Percentiles rank a stretch among this genome's conserved stretches.
These are phyloP conservation scores for Rhynchomys soricoides DNA, from an alignment of 2,113 vertebrate species.

Conservation along the genomic window DNA sequence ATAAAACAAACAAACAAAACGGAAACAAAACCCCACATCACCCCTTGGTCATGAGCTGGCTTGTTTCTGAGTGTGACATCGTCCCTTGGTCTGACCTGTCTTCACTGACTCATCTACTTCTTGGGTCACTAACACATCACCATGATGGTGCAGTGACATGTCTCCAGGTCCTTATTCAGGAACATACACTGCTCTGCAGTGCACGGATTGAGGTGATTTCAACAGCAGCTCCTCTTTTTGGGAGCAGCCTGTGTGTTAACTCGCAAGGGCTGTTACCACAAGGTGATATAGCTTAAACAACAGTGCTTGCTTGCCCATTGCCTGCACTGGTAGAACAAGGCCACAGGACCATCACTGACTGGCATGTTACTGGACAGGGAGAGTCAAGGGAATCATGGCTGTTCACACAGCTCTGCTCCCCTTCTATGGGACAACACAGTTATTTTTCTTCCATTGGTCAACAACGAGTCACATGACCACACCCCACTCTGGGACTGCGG, in stretches of 20 bases:
- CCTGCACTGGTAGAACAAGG: neutral
- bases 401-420: too few species aligned
- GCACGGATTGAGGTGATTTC: neutral
- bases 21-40: too few species aligned
- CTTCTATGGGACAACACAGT: neutral
- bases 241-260: too few species aligned
- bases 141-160: fast-evolving
- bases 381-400: neutral
- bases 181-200: neutral
- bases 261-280: fast-evolving
- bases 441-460: neutral
- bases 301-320: neutral
- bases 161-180: neutral
- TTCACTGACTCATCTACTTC: fast-evolving
- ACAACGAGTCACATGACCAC: neutral
- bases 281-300: too few species aligned
- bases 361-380: fast-evolving
- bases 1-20: too few species aligned
- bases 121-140: neutral
- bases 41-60: fast-evolving
- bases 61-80: neutral
- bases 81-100: too few species aligned
- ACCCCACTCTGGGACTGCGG: too few species aligned
- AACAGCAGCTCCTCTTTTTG: fast-evolving
- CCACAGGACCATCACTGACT: neutral